A percentile compares a stretch with the other conserved stretches of the same genome.
These are phyloP conservation scores for Euwallacea similis DNA, from an alignment of 1,140 invertebrate species.

Conservation along the genomic window DNA sequence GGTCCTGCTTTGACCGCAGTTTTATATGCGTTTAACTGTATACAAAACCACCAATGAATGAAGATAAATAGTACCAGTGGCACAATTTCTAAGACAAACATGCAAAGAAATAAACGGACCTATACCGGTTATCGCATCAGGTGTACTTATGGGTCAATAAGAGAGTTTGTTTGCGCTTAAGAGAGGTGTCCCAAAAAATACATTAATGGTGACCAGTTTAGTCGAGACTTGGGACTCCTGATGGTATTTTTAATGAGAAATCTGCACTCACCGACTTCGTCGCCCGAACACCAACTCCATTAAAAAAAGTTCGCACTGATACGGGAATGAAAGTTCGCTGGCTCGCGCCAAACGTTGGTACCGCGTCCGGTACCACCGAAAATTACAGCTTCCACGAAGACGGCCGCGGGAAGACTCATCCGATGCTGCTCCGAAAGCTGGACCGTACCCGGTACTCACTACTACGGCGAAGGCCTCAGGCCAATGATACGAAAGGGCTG, in stretches of 20 bases:
- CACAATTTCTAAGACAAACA: conserved; percentile 12
- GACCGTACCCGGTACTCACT: conserved; percentile 10
- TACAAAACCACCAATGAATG: neutral
- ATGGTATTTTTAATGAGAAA: neutral
- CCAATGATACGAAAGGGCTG: conserved; percentile 12
- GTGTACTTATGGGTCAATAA: neutral
- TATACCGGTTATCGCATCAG: neutral
- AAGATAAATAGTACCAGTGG: conserved; percentile 19
- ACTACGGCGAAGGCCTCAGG: neutral
- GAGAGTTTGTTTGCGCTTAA: too few relatives aligned
- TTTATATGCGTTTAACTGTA: neutral
- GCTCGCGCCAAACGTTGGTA: neutral
- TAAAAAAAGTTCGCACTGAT: conserved; percentile 3
- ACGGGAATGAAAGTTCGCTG: neutral
- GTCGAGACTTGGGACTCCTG: neutral
- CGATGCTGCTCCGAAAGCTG: conserved; percentile 10
- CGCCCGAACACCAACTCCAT: conserved; percentile 12
- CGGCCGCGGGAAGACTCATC: conserved; percentile 17
- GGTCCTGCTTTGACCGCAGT: neutral
- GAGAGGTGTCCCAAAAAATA: too few relatives aligned
- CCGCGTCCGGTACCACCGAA: neutral
- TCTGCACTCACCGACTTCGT: conserved; percentile 8
- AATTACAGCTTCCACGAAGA: conserved; percentile 19
- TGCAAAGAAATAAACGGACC: neutral
- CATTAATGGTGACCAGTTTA: neutral